These are phyloP conservation scores for Polydrusus cervinus DNA, from an alignment of 2,888 invertebrate species.

Conservation along the genomic window DNA sequence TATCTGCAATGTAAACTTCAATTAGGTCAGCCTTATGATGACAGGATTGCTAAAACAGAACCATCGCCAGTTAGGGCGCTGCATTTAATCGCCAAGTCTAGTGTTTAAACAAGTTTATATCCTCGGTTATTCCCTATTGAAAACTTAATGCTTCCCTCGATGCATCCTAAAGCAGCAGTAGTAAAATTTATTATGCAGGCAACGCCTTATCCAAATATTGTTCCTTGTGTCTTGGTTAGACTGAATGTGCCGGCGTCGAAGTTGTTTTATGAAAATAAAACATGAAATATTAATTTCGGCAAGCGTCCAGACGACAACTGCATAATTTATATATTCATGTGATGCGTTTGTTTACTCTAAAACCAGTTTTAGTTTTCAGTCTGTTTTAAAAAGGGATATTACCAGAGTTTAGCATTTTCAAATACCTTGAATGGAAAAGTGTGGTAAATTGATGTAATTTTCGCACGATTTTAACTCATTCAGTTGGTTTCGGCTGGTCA, in stretches of 20 bases:
- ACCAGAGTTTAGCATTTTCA: too few species aligned
- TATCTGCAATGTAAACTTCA: not conserved
- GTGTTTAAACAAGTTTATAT: slow-evolving; percentile 41
- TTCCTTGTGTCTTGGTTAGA: slow-evolving; percentile 1
- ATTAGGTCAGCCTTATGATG: slow-evolving; percentile 31
- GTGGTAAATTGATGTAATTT: too few species aligned
- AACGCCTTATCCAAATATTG: slow-evolving; percentile 15
- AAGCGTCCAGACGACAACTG: too few species aligned
- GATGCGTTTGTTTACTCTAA: too few species aligned
- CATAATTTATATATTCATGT: too few species aligned
- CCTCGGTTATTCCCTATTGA: slow-evolving; percentile 26
- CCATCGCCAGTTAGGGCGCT: slow-evolving; percentile 21
- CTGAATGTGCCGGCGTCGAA: not conserved
- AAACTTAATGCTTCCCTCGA: slow-evolving; percentile 27
- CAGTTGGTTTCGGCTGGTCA: too few species aligned
- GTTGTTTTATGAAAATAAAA: not conserved
- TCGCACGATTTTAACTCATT: too few species aligned
- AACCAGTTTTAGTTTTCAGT: too few species aligned
- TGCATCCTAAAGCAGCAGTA: slow-evolving; percentile 1
- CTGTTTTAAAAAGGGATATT: too few species aligned
- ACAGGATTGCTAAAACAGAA: slow-evolving; percentile 25
- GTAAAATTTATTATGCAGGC: slow-evolving; percentile 22
- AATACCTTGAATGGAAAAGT: too few species aligned
- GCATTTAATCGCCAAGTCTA: slow-evolving; percentile 41
- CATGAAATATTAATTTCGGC: not conserved